Conservation (phyloP, 2,797 vertebrate species). For the Sciurus vulgaris region DNA sequence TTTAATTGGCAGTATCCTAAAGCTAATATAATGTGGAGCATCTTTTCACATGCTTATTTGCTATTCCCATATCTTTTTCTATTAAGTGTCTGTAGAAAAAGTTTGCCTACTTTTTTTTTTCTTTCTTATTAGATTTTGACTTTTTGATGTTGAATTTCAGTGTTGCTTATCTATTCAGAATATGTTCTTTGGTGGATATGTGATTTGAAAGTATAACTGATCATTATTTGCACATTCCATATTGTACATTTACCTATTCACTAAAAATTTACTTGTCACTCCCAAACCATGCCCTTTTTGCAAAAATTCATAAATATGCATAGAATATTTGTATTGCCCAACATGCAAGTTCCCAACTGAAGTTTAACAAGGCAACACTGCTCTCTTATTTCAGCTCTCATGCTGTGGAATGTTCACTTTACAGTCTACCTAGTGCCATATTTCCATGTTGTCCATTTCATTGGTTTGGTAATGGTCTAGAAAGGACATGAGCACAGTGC, state of each 20-base stretch:
- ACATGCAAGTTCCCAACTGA: no score
- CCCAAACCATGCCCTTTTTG: neutral
- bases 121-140: neutral
- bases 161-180: neutral
- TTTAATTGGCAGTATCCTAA: neutral
- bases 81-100: neutral
- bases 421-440: neutral
- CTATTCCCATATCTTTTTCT: neutral
- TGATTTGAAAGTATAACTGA: neutral
- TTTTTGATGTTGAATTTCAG: neutral
- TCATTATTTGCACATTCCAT: neutral
- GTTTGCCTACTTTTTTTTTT: neutral
- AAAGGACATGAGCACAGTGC: neutral
- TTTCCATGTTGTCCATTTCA: neutral
- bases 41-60: neutral
- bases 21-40: neutral
- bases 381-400: neutral
- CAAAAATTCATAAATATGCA: neutral
- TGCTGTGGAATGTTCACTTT: neutral
- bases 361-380: neutral
- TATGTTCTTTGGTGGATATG: neutral
- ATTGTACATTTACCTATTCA: neutral
- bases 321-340: neutral
- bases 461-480: neutral
- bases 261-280: neutral